phyloP scores from a whole-genome alignment of 1,140 invertebrate genomes.

The Arctopsyche grandis region DNA sequence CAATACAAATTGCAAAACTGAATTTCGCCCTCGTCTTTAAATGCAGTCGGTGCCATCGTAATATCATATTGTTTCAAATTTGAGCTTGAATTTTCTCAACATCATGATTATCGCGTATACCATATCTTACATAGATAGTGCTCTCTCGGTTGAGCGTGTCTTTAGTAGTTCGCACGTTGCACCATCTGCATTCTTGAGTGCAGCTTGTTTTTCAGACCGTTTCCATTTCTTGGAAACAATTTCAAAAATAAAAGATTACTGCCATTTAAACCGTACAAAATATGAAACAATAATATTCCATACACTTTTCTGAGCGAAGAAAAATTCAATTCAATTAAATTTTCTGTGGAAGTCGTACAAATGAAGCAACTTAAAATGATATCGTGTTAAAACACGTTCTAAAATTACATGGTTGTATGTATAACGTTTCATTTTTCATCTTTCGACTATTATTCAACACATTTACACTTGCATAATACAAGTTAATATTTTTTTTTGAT shows the following conservation, averaged over 20 bases:
- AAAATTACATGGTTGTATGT: too few species aligned
- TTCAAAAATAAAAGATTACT: not conserved
- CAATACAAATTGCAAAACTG: not conserved
- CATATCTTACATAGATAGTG: not conserved
- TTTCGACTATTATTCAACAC: too few species aligned
- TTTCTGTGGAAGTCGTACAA: too few species aligned
- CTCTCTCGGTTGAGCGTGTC: not conserved
- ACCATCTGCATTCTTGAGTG: slow-evolving; percentile 9
- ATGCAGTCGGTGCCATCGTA: not conserved
- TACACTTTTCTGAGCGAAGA: too few species aligned
- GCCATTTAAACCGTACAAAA: too few species aligned
- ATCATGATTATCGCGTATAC: not conserved
- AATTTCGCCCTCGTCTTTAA: not conserved
- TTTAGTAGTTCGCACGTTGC: not conserved
- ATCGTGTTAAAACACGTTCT: too few species aligned
- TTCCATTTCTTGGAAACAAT: not conserved
- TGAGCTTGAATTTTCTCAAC: not conserved
- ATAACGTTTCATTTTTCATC: too few species aligned
- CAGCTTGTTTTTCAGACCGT: not conserved
- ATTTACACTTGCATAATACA: too few species aligned
- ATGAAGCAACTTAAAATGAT: too few species aligned
- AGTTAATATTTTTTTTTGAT: too few species aligned
- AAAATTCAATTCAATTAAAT: too few species aligned
- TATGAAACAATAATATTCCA: too few species aligned
- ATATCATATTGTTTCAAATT: slow-evolving; percentile 5